These are phyloP conservation scores for Prionace glauca DNA, from an alignment of 2,797 vertebrate species.

Conservation along the genomic window DNA sequence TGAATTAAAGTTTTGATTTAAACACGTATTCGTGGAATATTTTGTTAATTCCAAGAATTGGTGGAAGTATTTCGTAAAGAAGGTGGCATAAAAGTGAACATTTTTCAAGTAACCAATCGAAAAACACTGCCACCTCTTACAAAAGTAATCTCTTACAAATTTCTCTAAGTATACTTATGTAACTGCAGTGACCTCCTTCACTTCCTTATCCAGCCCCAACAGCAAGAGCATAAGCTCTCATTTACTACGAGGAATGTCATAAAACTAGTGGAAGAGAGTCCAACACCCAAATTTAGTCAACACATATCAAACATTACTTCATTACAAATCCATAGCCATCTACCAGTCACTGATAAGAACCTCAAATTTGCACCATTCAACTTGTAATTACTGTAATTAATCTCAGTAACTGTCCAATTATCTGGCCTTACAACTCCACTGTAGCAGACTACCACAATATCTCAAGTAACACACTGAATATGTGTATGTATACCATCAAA, in stretches of 20 bases:
- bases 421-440: not conserved
- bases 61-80: not conserved
- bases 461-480: not conserved
- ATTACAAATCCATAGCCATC: not conserved
- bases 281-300: not conserved
- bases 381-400: not conserved
- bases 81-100: not conserved
- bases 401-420: not conserved
- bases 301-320: not conserved
- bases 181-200: not conserved
- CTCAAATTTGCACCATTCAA: not conserved
- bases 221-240: not conserved
- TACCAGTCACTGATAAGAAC: not conserved
- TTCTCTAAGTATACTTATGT: too few relatives aligned
- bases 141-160: not conserved
- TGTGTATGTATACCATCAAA: not conserved
- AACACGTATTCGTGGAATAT: not conserved
- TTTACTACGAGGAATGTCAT: not conserved
- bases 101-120: not conserved
- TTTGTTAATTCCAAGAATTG: not conserved
- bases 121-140: not conserved
- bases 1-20: not conserved
- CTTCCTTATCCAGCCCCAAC: not conserved
- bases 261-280: not conserved
- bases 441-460: not conserved